Conservation (phyloP, 2,888 invertebrate genomes). For the Agrotis puta region DNA sequence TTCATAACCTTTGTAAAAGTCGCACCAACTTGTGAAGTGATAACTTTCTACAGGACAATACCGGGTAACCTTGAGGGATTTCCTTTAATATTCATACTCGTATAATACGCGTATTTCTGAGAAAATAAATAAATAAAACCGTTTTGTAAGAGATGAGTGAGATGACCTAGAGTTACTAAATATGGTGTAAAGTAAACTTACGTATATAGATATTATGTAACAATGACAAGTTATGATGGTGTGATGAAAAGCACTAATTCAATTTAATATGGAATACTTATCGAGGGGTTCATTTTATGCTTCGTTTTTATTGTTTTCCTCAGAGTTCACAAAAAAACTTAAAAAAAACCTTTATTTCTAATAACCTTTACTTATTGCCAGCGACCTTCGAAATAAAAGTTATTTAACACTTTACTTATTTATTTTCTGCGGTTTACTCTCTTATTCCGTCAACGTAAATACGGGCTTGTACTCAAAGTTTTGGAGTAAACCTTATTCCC, state of each 20-base stretch:
- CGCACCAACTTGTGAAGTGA: conserved; percentile 31
- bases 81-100: conserved; percentile 19
- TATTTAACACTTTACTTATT: too few relatives aligned
- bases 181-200: conserved; percentile 21
- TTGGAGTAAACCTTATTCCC: too few relatives aligned
- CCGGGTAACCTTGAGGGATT: conserved; percentile 40
- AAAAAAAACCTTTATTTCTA: too few relatives aligned
- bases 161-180: conserved; percentile 33
- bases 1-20: conserved; percentile 39
- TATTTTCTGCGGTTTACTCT: too few relatives aligned
- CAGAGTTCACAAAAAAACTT: neutral
- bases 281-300: neutral
- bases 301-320: neutral
- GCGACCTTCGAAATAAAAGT: too few relatives aligned
- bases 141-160: conserved; percentile 47
- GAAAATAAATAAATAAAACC: conserved; percentile 24
- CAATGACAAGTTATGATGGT: neutral
- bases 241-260: neutral
- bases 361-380: too few relatives aligned
- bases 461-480: too few relatives aligned
- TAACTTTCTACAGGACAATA: conserved; percentile 48
- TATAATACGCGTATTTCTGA: conserved; percentile 32
- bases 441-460: too few relatives aligned
- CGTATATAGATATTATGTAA: conserved; percentile 38
- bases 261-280: neutral